These are phyloP conservation scores for Penaeus chinensis DNA, from an alignment of 1,140 invertebrate genomes.

Conservation along the genomic window DNA sequence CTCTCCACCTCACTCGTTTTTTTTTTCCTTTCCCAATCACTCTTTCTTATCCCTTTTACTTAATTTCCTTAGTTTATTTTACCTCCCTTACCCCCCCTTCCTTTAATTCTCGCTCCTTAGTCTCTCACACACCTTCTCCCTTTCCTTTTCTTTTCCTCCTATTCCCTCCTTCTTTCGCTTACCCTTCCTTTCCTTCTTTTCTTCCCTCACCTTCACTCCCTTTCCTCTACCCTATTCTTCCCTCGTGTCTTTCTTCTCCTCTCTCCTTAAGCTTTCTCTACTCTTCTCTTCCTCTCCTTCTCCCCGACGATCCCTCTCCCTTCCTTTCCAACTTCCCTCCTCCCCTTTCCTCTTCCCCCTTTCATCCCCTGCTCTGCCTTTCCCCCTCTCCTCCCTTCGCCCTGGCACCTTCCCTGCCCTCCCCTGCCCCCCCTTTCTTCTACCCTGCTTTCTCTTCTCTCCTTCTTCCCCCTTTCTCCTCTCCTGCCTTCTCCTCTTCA, in stretches of 20 bases:
- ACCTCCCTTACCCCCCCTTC: not conserved
- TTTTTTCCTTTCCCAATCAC: not conserved
- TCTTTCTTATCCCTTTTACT: not conserved
- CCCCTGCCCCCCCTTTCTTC: too few relatives aligned
- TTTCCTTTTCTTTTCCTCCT: too few relatives aligned
- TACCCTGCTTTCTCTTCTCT: not conserved
- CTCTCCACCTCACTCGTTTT: not conserved
- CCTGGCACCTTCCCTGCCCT: not conserved
- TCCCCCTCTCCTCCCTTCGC: too few relatives aligned
- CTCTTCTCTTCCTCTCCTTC: too few relatives aligned
- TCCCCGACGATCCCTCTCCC: not conserved
- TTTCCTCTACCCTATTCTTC: too few relatives aligned
- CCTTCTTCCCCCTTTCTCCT: not conserved
- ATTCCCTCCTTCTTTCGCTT: too few relatives aligned
- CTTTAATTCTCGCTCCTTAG: not conserved
- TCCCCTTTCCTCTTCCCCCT: not conserved
- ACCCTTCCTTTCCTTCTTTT: too few relatives aligned
- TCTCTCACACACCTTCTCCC: too few relatives aligned
- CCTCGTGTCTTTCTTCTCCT: too few relatives aligned
- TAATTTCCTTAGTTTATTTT: not conserved
- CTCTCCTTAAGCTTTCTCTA: too few relatives aligned
- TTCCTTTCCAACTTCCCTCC: not conserved
- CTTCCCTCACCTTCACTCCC: too few relatives aligned
- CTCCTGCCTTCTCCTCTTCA: not conserved
- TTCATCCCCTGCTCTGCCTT: not conserved